Evolutionary conservation across 2,113 vertebrate genomes (phyloP), one percentile per base, ranked within the genome.

Genomic region (Leucoraja erinaceus): DNA sequence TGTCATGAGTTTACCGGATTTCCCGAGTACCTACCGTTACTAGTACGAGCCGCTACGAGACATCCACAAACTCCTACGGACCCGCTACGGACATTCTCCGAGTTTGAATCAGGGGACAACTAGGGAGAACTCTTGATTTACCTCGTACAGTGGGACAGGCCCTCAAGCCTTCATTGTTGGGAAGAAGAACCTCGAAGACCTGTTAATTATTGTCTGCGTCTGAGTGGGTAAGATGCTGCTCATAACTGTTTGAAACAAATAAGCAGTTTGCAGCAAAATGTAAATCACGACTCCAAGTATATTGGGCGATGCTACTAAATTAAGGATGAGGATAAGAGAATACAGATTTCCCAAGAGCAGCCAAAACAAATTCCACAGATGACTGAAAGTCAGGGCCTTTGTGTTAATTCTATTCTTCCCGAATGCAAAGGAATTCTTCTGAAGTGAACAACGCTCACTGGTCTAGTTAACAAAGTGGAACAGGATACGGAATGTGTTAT

Each of bases 261-360:
- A 88, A 88, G 28, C n/a, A 63, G 54, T 61, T 28, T 86, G 81
- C 56, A 11, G 28, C 22, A 59, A 88, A 28, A 0, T 31, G 12
- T 11, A 63, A 88, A n/a, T n/a, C n/a, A n/a, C n/a, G n/a, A n/a
- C n/a, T n/a, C n/a, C n/a, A 63, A 11, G 25, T 63, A 59, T 0
- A 63, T 11, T 8, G 9, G 54, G 56, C 83, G 10, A 63, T 63
- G 78, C 10, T n/a, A 63, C n/a, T 63, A 90, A 90, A 90, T 90
- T 18, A 68, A 33, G 86, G 59, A 68, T 90, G 61, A 90, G n/a
- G 61, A 1, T 11, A 90, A 22, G 86, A 33, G 16, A 90, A 68
- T 90, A n/a, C n/a, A 90, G 11, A 90, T 33, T 20, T 90, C 86
- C 84, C 83, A 86, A 88, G 28, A 11, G 59, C 83, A 88, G 28